Evolutionary conservation across 35 echinoderm and acorn worm genomes (phyloP), one percentile per base, ranked within the genome.

Genomic region (Ophiothrix spiculata): DNA sequence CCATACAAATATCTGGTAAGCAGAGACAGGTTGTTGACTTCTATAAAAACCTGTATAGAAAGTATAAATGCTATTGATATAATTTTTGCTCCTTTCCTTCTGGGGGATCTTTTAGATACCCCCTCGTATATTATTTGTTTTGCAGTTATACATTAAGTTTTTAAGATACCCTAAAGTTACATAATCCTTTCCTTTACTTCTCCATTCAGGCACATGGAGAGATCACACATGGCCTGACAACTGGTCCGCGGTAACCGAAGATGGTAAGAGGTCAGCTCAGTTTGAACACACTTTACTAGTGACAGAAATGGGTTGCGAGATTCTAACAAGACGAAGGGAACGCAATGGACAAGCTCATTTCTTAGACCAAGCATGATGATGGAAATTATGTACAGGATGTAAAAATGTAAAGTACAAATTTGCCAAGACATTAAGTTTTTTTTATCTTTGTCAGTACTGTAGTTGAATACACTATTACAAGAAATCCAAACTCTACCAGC

Each of bases 201-300:
- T n/a, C n/a, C n/a, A n/a, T n/a, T n/a, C 84, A 98, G 95, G 95
- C 76, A 89, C 81, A 56, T 99, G 89, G 88, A 93, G 92, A 54
- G 96, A 99, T 34, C 38, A 29, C 4, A 84, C 89, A 21, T 99
- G 96, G 96, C 96, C 96, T 23, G 96, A 99, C 75, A 89, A 99
- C 78, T 99, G 96, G 96, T 94, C 96, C 17, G 96, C 96, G 28
- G 92, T 99, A 32, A 99, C 96, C 16, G 64, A 88, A 28, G 96
- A 99, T 40, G 96, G 96, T 1, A 99, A 92, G 81, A 85, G 92
- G 28, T 99, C 96, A 40, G 96, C 96, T 35, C 96, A 99, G 88
- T 99, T 99, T 92, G 96, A 99, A 60, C 96, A 99, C 74, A 99
- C 96, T 19, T 42, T 99, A 31, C 49, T 99, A 10, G 96, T 99